A percentile compares a stretch with the other conserved stretches of the same genome.
phyloP scores from a whole-genome alignment of 2,888 invertebrate species.

The Leptopilina myrica region DNA sequence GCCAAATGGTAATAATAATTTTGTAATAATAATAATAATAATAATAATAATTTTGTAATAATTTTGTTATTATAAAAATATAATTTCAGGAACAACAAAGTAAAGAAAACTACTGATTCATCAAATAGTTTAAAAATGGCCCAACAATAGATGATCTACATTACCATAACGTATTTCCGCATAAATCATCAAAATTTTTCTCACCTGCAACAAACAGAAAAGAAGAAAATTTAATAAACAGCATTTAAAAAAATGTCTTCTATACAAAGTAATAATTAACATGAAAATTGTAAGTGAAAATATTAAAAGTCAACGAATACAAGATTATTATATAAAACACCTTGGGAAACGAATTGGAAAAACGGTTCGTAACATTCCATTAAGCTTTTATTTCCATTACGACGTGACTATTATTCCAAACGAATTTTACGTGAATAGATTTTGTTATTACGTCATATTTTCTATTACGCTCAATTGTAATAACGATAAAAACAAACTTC shows the following conservation, averaged over 20 bases:
- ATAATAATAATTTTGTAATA: too few species aligned
- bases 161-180: neutral
- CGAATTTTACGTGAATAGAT: neutral
- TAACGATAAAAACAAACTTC: neutral
- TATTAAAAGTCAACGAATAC: neutral
- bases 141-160: neutral
- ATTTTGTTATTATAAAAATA: too few species aligned
- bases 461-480: neutral
- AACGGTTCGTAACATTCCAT: neutral
- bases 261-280: too few species aligned
- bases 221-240: neutral
- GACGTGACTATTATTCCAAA: neutral
- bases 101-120: too few species aligned
- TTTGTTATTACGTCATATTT: neutral
- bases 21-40: too few species aligned
- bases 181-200: neutral
- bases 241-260: too few species aligned
- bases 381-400: neutral
- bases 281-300: neutral
- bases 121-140: too few species aligned
- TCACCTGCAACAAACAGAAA: conserved; percentile 4
- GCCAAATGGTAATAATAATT: too few species aligned
- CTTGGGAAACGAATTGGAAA: conserved; percentile 3
- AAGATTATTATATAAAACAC: neutral
- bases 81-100: too few species aligned